Base-by-base conservation (phyloP, 2,113 vertebrate species). In the Lepus americanus region DNA sequence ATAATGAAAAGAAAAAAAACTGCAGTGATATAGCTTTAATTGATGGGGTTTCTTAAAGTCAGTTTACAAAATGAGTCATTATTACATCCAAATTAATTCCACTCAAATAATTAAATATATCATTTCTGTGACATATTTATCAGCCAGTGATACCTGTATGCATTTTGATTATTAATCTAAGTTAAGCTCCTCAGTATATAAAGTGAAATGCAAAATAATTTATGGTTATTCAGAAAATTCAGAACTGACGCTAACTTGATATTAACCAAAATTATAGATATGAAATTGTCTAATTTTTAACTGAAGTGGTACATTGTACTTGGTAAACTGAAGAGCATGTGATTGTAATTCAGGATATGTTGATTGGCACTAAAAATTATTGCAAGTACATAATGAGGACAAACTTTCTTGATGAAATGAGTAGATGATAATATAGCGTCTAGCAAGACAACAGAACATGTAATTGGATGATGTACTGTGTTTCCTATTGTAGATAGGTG, bases 281-380 rank as follows among this genome's bases (percentile, higher is more conserved):
- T 94, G 39, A 94, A 89, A 79, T 74, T 83, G 49, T 55, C 25
- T 89, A 83, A 95, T 96, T 96, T 92, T 59, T 94, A 83, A 89
- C 27, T 84, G 73, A 91, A 73, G 22, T 51, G 78, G 31, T 0
- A 1, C 77, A 84, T 6, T 55, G 29, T 76, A 12, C 31, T 93
- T 87, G 44, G 33, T 64, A 61, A 31, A 83, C 36, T 89, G 84
- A 91, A 83, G 19, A 66, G 25, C 11, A 0, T 87, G 59, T 44
- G 61, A 73, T 69, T 92, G 33, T 64, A 94, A 69, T 95, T 96
- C 89, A 94, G 72, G 10, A 81, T 64, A 87, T 51, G 63, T 92
- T 97, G 89, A 96, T 89, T 96, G 95, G 61, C 92, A 96, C 72
- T 95, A 90, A 97, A 91, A 96, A 81, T 82, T 94, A 93, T 93